A percentile compares a stretch with the other conserved stretches of the same genome.
These are phyloP conservation scores for Alviniconcha strummeri DNA, from an alignment of 2,888 invertebrate species.

Conservation along the genomic window DNA sequence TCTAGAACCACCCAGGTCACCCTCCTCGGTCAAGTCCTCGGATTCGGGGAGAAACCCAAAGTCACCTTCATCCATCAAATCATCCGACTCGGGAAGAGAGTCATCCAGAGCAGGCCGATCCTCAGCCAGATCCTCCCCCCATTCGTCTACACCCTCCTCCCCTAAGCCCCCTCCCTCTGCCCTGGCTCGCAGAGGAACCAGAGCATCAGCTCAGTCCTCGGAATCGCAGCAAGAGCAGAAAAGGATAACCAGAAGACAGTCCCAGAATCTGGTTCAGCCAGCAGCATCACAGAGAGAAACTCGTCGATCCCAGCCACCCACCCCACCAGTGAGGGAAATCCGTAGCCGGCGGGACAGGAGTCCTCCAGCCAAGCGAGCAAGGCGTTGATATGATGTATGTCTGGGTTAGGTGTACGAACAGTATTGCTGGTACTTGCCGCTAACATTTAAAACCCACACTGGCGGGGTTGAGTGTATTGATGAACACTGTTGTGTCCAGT, in stretches of 20 bases:
- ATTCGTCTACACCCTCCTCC: neutral
- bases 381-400: neutral
- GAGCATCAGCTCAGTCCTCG: slow-evolving; percentile 9
- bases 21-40: slow-evolving; percentile 6
- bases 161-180: neutral
- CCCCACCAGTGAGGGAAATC: slow-evolving; percentile 3
- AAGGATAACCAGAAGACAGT: slow-evolving; percentile 13
- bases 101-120: neutral
- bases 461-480: too few relatives aligned
- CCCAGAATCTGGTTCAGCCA: neutral
- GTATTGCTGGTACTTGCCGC: too few relatives aligned
- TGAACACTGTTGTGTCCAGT: too few relatives aligned
- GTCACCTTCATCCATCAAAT: slow-evolving; percentile 16
- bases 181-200: slow-evolving; percentile 11
- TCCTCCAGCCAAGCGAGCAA: slow-evolving; percentile 13
- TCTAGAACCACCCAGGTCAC: neutral
- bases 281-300: slow-evolving; percentile 1
- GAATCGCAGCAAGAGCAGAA: neutral
- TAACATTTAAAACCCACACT: too few relatives aligned
- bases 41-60: neutral
- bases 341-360: slow-evolving; percentile 27
- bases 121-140: neutral
- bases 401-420: too few relatives aligned
- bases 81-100: neutral
- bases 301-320: neutral